Evolutionary conservation across 2,797 vertebrate species (phyloP), one percentile per base, ranked within the genome.

Genomic region (Thaleichthys pacificus): DNA sequence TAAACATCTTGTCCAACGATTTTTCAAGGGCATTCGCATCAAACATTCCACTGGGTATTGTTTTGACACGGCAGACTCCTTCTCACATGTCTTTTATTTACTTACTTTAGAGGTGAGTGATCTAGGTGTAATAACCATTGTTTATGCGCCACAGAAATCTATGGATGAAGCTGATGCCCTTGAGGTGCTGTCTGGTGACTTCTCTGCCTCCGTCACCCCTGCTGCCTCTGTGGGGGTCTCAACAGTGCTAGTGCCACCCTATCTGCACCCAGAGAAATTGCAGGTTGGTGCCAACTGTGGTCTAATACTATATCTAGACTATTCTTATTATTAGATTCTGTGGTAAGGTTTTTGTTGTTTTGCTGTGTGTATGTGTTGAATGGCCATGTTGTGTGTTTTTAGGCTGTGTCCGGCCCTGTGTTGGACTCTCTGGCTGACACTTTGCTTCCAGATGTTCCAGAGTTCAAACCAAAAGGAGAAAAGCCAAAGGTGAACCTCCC

Each of bases 401-500:
- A 93, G 91, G 81, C 87, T 3, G 84, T 89, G 88, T 4, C 88
- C 0, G 83, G 77, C 24, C 54, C 83, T 12, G 87, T 82, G 63
- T 71, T 91, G 54, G 89, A 92, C 3, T 69, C 87, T 11, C 76
- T 91, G 77, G 47, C 91, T 0, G 30, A 11, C 21, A 87, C 88
- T 0, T 78, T 92, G 76, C 42, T 91, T 24, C 88, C 91, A 51
- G 81, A 87, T 1, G 4, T 65, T 24, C n/a, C 61, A 0, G 69
- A 66, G 73, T 64, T 75, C 7, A 92, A 91, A 82, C 3, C 84
- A 6, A 92, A 91, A 80, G 69, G 77, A 2, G 89, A 87, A 47
- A 93, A 92, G 82, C 64, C 89, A 42, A 93, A 93, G 93, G 93
- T 94, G 88, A 85, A 56, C 51, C 8, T 56, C 19, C 32, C 11